Conservation (phyloP, 2,888 invertebrate genomes). For the Eugnorisma glareosa region DNA sequence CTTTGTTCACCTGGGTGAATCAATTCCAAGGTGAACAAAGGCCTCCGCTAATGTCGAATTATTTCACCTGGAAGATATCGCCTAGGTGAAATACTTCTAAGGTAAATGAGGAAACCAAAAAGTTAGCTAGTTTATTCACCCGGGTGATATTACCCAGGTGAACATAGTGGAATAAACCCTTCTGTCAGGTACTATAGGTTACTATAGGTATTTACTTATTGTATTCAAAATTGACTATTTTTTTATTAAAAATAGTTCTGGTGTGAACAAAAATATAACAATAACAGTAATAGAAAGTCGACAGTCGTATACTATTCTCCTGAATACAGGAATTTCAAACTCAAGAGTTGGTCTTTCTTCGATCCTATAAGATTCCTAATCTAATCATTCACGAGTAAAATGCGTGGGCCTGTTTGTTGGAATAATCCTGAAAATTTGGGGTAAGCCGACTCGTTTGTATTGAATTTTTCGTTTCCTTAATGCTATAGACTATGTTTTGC, state of each 20-base stretch:
- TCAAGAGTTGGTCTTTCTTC: constrained; percentile 50
- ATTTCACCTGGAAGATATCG: no score
- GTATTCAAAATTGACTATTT: not conserved
- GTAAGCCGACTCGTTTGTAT: constrained; percentile 35
- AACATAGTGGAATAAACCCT: no score
- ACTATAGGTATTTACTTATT: not conserved
- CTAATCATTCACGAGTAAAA: constrained; percentile 54
- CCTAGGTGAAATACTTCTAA: no score
- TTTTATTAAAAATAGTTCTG: not conserved
- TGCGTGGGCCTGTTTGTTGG: constrained; percentile 55
- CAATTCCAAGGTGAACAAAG: no score
- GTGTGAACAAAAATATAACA: not conserved
- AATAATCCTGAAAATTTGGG: constrained; percentile 40
- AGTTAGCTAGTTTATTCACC: no score
- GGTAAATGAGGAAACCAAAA: no score
- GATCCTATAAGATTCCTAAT: constrained; percentile 60
- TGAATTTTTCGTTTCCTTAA: constrained; percentile 37
- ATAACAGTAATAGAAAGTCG: constrained; percentile 28
- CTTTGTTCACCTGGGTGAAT: no score
- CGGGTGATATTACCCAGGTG: no score
- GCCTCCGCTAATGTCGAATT: no score
- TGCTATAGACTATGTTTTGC: not conserved
- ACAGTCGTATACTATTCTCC: constrained; percentile 20
- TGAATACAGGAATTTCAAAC: constrained; percentile 35
- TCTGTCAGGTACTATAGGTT: no score